These are phyloP conservation scores for Apteryx owenii DNA, from an alignment of 2,113 vertebrate genomes.

Conservation along the genomic window DNA sequence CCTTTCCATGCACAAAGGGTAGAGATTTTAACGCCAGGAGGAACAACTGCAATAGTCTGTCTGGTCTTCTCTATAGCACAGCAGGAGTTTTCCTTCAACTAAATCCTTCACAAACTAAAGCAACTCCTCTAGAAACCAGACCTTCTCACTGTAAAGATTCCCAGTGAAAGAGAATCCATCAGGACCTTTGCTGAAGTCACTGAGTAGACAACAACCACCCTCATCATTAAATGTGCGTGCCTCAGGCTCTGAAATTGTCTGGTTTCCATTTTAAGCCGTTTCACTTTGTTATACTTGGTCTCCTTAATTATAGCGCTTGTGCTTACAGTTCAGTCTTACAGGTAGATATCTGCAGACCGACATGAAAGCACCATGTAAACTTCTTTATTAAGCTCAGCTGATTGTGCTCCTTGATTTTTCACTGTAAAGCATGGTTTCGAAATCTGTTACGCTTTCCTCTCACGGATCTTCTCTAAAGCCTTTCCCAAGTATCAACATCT, in stretches of 20 bases:
- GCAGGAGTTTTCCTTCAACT: not conserved
- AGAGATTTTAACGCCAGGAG: not conserved
- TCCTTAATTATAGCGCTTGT: not conserved
- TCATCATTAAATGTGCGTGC: not conserved
- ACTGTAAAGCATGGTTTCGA: not conserved
- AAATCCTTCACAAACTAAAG: not conserved
- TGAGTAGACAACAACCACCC: not conserved
- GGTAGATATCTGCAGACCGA: not conserved
- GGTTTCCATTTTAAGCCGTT: not conserved
- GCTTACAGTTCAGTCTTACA: not conserved
- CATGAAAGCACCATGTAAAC: not conserved
- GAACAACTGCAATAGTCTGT: not conserved
- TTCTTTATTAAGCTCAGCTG: not conserved
- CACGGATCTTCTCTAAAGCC: not conserved
- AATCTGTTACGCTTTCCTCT: not conserved
- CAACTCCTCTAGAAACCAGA: not conserved
- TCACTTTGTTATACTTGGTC: not conserved
- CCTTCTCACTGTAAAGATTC: not conserved
- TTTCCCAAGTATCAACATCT: not conserved
- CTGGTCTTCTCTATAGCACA: fast-evolving
- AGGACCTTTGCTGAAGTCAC: not conserved
- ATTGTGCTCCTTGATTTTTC: not conserved
- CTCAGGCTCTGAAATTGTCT: not conserved
- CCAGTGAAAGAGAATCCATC: not conserved
- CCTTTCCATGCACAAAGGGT: not conserved